Evolutionary conservation across 2,113 vertebrate genomes (phyloP), one percentile per base, ranked within the genome.

Genomic region (Ptilorrhoa leucosticta): DNA sequence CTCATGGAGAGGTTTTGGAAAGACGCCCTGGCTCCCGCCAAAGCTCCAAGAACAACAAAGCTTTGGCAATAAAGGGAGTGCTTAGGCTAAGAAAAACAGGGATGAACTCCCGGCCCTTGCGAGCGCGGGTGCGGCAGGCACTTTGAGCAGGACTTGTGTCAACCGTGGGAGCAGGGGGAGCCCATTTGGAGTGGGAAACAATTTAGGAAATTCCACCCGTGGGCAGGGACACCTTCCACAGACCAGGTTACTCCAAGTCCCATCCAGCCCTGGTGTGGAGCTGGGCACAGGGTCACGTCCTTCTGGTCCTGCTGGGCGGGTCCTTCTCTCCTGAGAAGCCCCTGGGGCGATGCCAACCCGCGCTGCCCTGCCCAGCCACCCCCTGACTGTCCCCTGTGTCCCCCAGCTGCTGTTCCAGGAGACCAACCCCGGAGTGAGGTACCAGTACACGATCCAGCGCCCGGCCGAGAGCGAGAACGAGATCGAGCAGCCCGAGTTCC

Each of bases 361-460:
- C 31, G 8, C 13, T 51, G 45, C 44, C 80, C 66, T 51, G 45
- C 54, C 21, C 0, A 0, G 5, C 23, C 35, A 50, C 27, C 10
- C 54, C 22, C n/a, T 39, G 9, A 18, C 15, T 50, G 23, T 78
- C 30, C 45, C 57, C 58, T 13, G 20, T 76, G 56, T 39, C 44
- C 47, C 77, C 54, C 96, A 99, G 99, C 98, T 99, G 87, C 98
- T 99, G 47, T 99, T 99, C 65, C 99, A 99, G 96, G 99, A 99
- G 94, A 98, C 96, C 53, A 99, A 99, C 94, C 99, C 99, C 0
- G 99, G 99, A 0, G 98, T 99, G 44, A 97, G 98, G 37, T 99
- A 99, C n/a, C 98, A 99, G 91, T 99, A 99, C 98, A 99, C 99
- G 63, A 96, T 99, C 95, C 99, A 97, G 61, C 98, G 94, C 88